Conservation (phyloP, 2,797 vertebrate genomes). For the Pseudomugil tenellus region DNA sequence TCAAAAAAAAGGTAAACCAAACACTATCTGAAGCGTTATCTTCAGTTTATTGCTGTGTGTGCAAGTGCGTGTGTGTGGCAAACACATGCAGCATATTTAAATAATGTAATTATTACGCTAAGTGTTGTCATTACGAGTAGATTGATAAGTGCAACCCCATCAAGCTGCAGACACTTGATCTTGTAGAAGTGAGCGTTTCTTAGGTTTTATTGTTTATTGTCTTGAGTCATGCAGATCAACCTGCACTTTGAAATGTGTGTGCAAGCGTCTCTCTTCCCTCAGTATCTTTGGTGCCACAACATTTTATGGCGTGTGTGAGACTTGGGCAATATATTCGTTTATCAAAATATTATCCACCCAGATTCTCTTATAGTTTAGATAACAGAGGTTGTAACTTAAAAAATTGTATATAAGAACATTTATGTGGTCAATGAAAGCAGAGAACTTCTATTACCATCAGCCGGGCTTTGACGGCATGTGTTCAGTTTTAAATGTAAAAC, state of each 20-base stretch:
- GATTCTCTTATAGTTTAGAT: conserved; percentile 17
- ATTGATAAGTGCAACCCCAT: background rate
- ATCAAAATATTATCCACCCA: conserved; percentile 34
- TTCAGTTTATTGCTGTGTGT: background rate
- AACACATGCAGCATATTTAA: background rate
- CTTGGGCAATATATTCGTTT: conserved; percentile 17
- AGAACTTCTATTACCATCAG: conserved; percentile 56
- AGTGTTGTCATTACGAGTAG: background rate
- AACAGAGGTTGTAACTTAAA: conserved; percentile 58
- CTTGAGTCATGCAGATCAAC: background rate
- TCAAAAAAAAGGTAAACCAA: conserved; percentile 20
- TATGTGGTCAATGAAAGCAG: conserved; percentile 48
- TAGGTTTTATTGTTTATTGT: background rate
- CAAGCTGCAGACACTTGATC: background rate
- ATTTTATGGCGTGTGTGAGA: conserved; percentile 5
- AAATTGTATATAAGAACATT: conserved; percentile 66
- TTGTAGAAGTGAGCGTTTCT: background rate
- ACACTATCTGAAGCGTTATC: background rate
- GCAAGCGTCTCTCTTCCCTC: conserved; percentile 17
- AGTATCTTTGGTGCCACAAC: background rate
- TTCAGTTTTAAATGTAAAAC: conserved; percentile 72
- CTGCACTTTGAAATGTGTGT: conserved; percentile 2
- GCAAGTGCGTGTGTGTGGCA: background rate
- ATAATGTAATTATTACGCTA: background rate
- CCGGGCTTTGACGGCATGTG: conserved; percentile 56